Conservation (phyloP, 2,113 vertebrate species). For the Callopanchax toddi region DNA sequence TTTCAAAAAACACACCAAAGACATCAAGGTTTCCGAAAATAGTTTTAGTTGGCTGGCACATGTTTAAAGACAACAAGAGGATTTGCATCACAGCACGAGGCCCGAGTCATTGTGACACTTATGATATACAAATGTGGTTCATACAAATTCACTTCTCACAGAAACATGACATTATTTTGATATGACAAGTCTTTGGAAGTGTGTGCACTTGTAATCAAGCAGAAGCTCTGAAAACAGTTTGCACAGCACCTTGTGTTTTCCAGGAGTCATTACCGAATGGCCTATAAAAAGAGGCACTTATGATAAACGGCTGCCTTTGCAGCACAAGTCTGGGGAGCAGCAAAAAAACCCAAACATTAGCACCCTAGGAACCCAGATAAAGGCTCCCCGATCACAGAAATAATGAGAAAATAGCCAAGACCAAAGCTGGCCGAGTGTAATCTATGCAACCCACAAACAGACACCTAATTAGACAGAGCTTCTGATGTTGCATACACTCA, state of each 20-base stretch:
- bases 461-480: conserved; percentile 48
- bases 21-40: no score
- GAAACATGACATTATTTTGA: background rate
- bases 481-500: conserved; percentile 38
- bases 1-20: no score
- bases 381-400: conserved; percentile 43
- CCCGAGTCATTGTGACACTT: background rate
- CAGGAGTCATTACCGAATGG: conserved; percentile 25
- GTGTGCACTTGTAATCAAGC: conserved; percentile 15
- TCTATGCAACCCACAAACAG: conserved; percentile 54
- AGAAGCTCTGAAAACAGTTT: conserved; percentile 4
- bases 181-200: background rate
- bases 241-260: conserved; percentile 20
- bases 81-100: no score
- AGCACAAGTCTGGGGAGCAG: conserved; percentile 21
- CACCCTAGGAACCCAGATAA: conserved; percentile 27
- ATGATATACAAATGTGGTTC: background rate
- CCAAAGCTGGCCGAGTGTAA: conserved; percentile 32
- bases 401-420: conserved; percentile 37
- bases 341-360: conserved; percentile 43
- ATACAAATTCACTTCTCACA: background rate
- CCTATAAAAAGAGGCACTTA: conserved; percentile 43
- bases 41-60: no score
- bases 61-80: no score
- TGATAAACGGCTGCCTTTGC: conserved; percentile 39